Evolutionary conservation across 2,888 invertebrate species (phyloP).

Genomic region (Paralinhomoeus sp.): DNA sequence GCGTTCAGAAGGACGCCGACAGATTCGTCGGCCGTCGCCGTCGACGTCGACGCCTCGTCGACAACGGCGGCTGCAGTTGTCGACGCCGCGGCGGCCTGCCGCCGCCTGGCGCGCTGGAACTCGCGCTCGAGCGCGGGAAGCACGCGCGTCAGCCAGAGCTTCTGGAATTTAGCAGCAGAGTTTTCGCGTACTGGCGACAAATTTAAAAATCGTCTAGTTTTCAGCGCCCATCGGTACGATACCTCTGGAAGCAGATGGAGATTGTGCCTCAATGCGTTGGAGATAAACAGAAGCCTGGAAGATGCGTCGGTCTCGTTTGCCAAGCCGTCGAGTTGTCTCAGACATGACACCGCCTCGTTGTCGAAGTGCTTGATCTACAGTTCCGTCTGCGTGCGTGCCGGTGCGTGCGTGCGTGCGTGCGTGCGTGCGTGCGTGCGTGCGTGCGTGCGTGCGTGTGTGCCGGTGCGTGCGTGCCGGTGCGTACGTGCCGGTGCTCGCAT

Average conservation of each 20-base stretch:
- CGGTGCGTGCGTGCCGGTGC: too few relatives aligned
- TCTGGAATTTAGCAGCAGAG: slow-evolving; percentile 7
- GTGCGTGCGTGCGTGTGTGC: too few relatives aligned
- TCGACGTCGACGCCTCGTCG: too few relatives aligned
- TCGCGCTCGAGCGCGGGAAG: slow-evolving; percentile 17
- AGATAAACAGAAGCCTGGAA: slow-evolving; percentile 69
- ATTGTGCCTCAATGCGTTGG: slow-evolving; percentile 53
- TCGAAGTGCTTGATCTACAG: slow-evolving; percentile 39
- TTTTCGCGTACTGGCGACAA: too few relatives aligned
- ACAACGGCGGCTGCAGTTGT: too few relatives aligned
- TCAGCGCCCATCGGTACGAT: neutral
- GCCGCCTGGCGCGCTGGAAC: slow-evolving; percentile 5
- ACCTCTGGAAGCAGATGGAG: slow-evolving; percentile 57
- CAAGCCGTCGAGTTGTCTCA: slow-evolving; percentile 75
- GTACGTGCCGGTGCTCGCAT: too few relatives aligned
- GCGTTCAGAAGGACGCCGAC: slow-evolving; percentile 12
- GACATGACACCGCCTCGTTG: slow-evolving; percentile 66
- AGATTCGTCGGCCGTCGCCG: too few relatives aligned
- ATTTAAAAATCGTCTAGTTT: too few relatives aligned
- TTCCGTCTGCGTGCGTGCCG: too few relatives aligned
- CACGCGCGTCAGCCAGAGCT: slow-evolving; percentile 20
- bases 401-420: too few relatives aligned
- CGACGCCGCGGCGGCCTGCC: slow-evolving; percentile 5
- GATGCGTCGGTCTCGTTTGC: slow-evolving; percentile 61
- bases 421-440: too few relatives aligned